phyloP scores from a whole-genome alignment of 2,888 invertebrate species.

The Lacanobia oleracea region DNA sequence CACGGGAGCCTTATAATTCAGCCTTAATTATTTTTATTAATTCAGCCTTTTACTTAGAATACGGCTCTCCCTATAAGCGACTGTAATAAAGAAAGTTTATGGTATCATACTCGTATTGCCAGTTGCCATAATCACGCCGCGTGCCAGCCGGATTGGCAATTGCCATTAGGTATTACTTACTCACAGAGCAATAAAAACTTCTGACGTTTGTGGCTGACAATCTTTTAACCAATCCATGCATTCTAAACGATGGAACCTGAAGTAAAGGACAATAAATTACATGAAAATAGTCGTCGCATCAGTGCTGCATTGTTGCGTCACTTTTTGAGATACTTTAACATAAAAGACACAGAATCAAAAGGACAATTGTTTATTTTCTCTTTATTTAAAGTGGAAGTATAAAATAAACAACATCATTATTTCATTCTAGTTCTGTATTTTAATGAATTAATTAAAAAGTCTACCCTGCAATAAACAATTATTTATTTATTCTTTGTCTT shows the following conservation, averaged over 20 bases:
- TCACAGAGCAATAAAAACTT: conserved; percentile 21
- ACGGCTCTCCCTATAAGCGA: neutral
- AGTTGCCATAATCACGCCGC: conserved; percentile 16
- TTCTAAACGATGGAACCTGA: neutral
- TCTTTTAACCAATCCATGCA: neutral
- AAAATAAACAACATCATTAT: neutral
- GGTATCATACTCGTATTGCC: conserved; percentile 9
- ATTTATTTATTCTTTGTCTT: conserved; percentile 4
- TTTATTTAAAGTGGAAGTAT: neutral
- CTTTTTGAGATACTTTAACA: no score
- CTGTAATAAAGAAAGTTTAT: conserved; percentile 32
- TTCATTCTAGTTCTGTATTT: neutral
- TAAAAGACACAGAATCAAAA: neutral
- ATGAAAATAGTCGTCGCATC: neutral
- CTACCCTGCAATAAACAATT: neutral
- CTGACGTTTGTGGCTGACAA: conserved; percentile 8
- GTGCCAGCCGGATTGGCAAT: conserved; percentile 24
- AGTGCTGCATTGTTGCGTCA: no score
- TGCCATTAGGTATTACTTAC: conserved; percentile 11
- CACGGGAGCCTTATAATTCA: no score
- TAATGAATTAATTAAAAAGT: conserved; percentile 10
- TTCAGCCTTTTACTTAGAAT: neutral
- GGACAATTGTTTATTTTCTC: neutral
- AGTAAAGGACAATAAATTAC: neutral
- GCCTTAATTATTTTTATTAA: no score